Base-by-base conservation (phyloP, 2,113 vertebrate species). In the Suncus etruscus region DNA sequence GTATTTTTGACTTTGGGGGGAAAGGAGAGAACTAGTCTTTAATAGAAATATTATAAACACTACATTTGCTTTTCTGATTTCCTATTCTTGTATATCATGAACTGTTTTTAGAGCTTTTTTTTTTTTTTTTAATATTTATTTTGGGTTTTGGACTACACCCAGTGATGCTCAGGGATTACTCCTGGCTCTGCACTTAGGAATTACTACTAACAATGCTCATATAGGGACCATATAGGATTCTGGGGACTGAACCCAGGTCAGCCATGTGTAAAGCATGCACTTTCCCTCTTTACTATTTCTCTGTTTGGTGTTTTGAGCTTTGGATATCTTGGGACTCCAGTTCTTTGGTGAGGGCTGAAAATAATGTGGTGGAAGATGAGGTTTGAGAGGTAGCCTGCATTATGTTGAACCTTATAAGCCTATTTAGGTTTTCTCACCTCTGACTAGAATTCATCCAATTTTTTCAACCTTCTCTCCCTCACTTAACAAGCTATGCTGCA, bases 61-160 rank as follows among this genome's bases (percentile, higher is more conserved):
- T 84, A 31, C n/a, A 45, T 91, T 94, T 87, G 27, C 15, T 90
- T 88, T 78, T 74, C 47, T 86, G 32, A 27, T 48, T 92, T 92
- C 86, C 58, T 73, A 77, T 15, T 11, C 31, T 92, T 70, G 29
- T 78, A 54, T 83, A 4, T 61, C 69, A 27, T 94, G 61, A 93
- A 81, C 39, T 69, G 78, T 11, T 83, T 86, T 84, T 39, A 39
- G 39, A 39, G 39, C 39, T 39, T 3, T 39, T 39, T 39, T 39
- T 39, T 3, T 39, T 39, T 39, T 39, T 39, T 39, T 39, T 39
- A 39, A 39, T 39, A 39, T 39, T 39, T 39, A 39, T 39, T 39
- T 39, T 39, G 39, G 39, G 39, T 39, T 39, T 39, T 39, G 39
- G 39, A 39, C 3, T 39, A 39, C 39, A 39, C 5, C 39, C 39